phyloP scores from a whole-genome alignment of 1,140 invertebrate species.

The Hyphantria cunea region DNA sequence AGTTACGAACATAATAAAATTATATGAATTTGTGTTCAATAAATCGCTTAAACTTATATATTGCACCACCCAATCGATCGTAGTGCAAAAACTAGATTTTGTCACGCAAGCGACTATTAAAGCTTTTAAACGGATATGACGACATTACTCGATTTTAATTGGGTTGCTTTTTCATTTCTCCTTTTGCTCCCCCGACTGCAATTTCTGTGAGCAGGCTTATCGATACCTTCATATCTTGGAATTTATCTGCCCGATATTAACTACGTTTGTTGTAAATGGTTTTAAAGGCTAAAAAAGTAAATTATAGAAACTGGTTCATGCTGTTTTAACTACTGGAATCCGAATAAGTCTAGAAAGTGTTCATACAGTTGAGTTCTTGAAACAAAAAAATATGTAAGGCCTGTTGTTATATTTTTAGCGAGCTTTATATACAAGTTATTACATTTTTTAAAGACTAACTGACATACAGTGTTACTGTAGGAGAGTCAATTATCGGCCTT shows the following conservation, averaged over 20 bases:
- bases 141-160: conserved; percentile 65
- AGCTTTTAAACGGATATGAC: conserved; percentile 61
- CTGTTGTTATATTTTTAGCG: too few species aligned
- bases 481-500: too few species aligned
- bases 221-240: conserved; percentile 15
- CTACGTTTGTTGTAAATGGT: conserved; percentile 7
- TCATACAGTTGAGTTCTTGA: too few species aligned
- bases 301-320: background rate
- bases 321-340: background rate
- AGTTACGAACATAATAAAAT: too few species aligned
- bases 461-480: too few species aligned
- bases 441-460: too few species aligned
- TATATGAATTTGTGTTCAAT: background rate
- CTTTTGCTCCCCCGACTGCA: conserved; percentile 31
- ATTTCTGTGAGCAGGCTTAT: conserved; percentile 17
- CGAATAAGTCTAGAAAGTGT: too few species aligned
- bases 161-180: conserved; percentile 60
- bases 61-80: conserved; percentile 39
- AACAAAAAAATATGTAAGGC: too few species aligned
- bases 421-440: too few species aligned
- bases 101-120: conserved; percentile 62
- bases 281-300: background rate
- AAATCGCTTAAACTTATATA: conserved; percentile 27
- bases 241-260: conserved; percentile 19
- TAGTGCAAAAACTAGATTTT: conserved; percentile 72